Conservation (phyloP, 2,797 vertebrate genomes). For the Scolopax bukidnonensis region DNA sequence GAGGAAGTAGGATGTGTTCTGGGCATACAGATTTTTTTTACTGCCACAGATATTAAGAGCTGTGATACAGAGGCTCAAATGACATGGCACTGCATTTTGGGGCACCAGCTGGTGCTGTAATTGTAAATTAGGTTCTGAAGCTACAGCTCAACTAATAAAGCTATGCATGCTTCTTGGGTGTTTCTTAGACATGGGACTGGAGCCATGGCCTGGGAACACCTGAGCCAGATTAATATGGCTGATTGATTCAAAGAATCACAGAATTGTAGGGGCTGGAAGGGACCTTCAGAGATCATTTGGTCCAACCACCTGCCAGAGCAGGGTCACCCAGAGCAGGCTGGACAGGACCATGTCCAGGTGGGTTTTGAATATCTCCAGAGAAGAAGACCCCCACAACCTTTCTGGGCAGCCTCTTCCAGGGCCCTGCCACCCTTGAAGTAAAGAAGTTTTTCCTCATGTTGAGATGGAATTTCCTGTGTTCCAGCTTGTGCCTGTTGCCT, state of each 20-base stretch:
- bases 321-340: too few species aligned
- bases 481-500: too few species aligned
- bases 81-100: not conserved
- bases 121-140: not conserved
- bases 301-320: too few species aligned
- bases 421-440: too few species aligned
- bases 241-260: not conserved
- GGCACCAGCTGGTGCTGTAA: conserved; percentile 31
- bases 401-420: too few species aligned
- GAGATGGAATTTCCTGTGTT: too few species aligned
- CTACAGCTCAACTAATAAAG: not conserved
- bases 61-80: not conserved
- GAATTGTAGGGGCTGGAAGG: too few species aligned
- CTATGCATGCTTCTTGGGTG: not conserved
- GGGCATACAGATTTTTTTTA: not conserved
- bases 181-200: not conserved
- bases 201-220: not conserved
- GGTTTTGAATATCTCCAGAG: too few species aligned
- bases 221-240: conserved; percentile 15
- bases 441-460: too few species aligned
- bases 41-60: not conserved
- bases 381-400: too few species aligned
- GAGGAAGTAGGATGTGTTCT: not conserved
- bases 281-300: too few species aligned
- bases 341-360: too few species aligned